These are phyloP conservation scores for Enteromius trimaculatus DNA, from an alignment of 2,797 vertebrate species.

Conservation along the genomic window DNA sequence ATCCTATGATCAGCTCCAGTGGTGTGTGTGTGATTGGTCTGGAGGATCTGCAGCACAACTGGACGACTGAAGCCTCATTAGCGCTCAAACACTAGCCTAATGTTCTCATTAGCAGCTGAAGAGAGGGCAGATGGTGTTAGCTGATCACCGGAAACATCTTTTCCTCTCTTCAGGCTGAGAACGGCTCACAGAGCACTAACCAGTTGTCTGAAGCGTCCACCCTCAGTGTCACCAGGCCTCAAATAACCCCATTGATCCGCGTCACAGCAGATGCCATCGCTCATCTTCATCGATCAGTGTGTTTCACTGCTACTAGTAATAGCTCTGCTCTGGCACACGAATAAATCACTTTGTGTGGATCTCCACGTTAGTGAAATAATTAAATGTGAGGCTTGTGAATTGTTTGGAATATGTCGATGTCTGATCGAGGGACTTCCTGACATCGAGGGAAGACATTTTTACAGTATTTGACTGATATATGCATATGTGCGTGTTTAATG, in stretches of 20 bases:
- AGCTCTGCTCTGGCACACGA: not conserved
- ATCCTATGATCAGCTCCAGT: not conserved
- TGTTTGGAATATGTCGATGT: not conserved
- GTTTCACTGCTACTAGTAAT: not conserved
- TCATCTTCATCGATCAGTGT: slow-evolving; percentile 29
- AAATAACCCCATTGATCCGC: slow-evolving; percentile 49
- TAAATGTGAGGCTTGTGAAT: not conserved
- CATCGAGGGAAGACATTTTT: not conserved
- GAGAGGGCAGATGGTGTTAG: not conserved
- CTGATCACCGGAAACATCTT: not conserved
- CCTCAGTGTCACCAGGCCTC: slow-evolving; percentile 40
- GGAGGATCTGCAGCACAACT: not conserved
- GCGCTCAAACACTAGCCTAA: slow-evolving; percentile 18
- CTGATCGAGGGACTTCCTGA: not conserved
- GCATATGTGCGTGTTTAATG: slow-evolving; percentile 36
- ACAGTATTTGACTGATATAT: slow-evolving; percentile 26
- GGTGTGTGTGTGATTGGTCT: not conserved
- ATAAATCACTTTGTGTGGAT: slow-evolving; percentile 11
- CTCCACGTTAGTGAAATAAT: not conserved
- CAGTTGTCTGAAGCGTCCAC: slow-evolving; percentile 20
- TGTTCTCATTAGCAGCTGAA: slow-evolving; percentile 47
- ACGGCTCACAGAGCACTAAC: slow-evolving; percentile 2
- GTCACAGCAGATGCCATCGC: slow-evolving; percentile 23
- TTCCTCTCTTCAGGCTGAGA: slow-evolving; percentile 17
- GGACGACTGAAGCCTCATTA: slow-evolving; percentile 17